These are phyloP conservation scores for Rhodophaea formosa DNA, from an alignment of 2,888 invertebrate genomes.

Conservation along the genomic window DNA sequence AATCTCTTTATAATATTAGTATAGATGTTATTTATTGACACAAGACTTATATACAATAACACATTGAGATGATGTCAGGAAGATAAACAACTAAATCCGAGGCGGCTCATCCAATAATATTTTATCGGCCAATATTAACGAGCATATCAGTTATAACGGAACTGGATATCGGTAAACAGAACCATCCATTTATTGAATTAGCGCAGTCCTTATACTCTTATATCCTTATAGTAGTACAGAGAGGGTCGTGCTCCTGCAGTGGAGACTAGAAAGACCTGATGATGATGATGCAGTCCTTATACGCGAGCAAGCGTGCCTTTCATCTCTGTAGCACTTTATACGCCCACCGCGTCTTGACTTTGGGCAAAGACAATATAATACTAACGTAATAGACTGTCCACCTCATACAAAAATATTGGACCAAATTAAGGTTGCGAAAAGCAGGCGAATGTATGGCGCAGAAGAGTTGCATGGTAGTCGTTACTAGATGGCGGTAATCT, in stretches of 20 bases:
- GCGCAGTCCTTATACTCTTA: not conserved
- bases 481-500: too few species aligned
- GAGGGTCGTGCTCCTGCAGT: too few species aligned
- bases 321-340: conserved; percentile 35
- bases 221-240: too few species aligned
- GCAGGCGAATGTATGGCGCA: too few species aligned
- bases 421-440: too few species aligned
- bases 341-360: conserved; percentile 39
- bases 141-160: not conserved
- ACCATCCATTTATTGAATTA: conserved; percentile 1
- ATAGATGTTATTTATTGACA: too few species aligned
- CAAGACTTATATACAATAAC: too few species aligned
- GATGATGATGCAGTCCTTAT: not conserved
- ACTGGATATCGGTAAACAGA: not conserved
- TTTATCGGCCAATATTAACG: not conserved
- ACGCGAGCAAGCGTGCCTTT: conserved; percentile 41
- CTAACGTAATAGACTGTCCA: too few species aligned
- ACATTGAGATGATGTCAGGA: not conserved
- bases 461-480: too few species aligned
- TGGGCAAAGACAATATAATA: conserved; percentile 32
- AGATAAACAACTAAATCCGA: not conserved
- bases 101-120: not conserved
- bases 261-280: too few species aligned
- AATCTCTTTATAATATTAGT: too few species aligned
- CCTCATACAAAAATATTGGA: not conserved